Base-by-base conservation (phyloP, 2,888 invertebrate species). In the Diarsia dahlii region DNA sequence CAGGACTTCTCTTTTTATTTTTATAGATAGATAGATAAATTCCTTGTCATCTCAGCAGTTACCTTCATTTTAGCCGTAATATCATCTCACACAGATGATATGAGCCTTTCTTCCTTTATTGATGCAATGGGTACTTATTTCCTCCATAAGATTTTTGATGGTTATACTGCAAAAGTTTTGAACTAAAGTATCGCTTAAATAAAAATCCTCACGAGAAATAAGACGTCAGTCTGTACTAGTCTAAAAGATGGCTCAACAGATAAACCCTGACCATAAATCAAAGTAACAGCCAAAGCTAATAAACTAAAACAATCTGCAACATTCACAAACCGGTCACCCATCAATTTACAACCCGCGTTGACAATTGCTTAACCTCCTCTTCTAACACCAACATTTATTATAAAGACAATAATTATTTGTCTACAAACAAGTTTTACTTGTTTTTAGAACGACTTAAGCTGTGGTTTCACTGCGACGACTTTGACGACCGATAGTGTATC, bases 401-500 rank as follows among this genome's bases (percentile, higher is more conserved):
- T 78, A 87, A 86, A 81, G 48, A 84, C 78, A 88, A 84, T 88
- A 83, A 87, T 88, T 88, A 78, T 82, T 88, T 79, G 84, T 81
- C 78, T 76, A 63, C 72, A 72, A 81, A 84, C 87, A 54, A 88
- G 88, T 76, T 76, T 69, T 78, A 86, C 87, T 75, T 66, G 87
- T 87, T 88, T 80, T 75, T 52, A 71, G 65, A 78, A 76, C 80
- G 71, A 82, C 80, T 89, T 85, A 89, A 89, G 83, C 86, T 84
- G 87, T 82, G 84, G 86, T 90, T 89, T 87, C 88, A 86, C 86
- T 89, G 72, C 72, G 68, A 72, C 86, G 82, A 83, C 85, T 88
- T 90, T 89, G 89, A 89, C 80, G 89, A 78, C 86, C 90, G 89
- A 93, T 93, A 91, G 87, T 86, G 88, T 88, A 91, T 93, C 94